These are phyloP conservation scores for Pseudomyrmex flavicornis DNA, from an alignment of 1,140 invertebrate species.

Conservation along the genomic window DNA sequence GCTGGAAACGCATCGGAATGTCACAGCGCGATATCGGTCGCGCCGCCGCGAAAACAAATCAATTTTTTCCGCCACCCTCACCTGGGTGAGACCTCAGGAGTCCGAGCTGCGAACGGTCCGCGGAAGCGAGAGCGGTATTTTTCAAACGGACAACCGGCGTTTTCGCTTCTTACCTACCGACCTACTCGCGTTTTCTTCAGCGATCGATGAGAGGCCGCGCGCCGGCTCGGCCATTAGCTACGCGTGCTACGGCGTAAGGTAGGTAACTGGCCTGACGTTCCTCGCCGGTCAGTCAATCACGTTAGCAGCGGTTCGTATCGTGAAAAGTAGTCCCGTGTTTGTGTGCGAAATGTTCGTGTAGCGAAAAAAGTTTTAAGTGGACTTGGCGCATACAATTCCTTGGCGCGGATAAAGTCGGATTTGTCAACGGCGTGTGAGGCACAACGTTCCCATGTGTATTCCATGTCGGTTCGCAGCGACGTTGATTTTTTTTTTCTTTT, in stretches of 20 bases:
- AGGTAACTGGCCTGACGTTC: not conserved
- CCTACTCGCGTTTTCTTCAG: not conserved
- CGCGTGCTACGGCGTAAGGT: not conserved
- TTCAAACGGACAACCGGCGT: conserved; percentile 20
- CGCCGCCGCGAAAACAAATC: conserved; percentile 51
- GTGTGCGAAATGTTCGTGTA: conserved; percentile 20
- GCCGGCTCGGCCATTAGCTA: not conserved
- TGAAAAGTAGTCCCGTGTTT: not conserved
- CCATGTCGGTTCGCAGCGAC: not conserved
- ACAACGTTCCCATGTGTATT: not conserved
- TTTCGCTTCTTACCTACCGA: conserved; percentile 10
- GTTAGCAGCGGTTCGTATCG: not conserved
- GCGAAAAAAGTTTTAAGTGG: conserved; percentile 26
- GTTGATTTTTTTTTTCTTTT: not conserved
- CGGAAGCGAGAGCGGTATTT: conserved; percentile 34
- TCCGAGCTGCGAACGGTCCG: not conserved
- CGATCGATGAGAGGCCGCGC: conserved; percentile 18
- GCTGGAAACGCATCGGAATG: conserved; percentile 16
- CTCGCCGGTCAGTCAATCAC: not conserved
- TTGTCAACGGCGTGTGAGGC: conserved; percentile 31
- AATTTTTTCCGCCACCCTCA: conserved; percentile 34
- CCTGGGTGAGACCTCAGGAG: not conserved
- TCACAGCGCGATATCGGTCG: conserved; percentile 13
- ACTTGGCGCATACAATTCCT: conserved; percentile 35
- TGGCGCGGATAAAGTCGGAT: conserved; percentile 44